A percentile compares a stretch with the other conserved stretches of the same genome.
These are phyloP conservation scores for Ibycter americanus DNA, from an alignment of 2,797 vertebrate species.

Conservation along the genomic window DNA sequence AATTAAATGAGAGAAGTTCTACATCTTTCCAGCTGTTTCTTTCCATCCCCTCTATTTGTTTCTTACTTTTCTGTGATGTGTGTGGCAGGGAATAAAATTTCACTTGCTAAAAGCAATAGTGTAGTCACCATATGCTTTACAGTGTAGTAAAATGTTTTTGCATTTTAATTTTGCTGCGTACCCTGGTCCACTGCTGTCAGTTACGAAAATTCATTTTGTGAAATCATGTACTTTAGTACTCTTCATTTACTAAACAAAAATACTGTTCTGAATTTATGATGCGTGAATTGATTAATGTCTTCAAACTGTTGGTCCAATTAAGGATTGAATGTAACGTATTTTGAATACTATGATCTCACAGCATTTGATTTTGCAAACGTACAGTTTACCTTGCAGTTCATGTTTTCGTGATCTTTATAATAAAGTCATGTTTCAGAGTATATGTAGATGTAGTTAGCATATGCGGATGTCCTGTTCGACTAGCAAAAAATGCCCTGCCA, in stretches of 20 bases:
- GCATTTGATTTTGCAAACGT: neutral
- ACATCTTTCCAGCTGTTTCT: neutral
- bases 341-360: neutral
- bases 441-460: neutral
- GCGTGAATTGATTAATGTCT: neutral
- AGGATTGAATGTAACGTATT: neutral
- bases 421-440: neutral
- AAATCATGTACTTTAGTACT: neutral
- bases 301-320: neutral
- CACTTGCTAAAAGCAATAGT: neutral
- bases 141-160: neutral
- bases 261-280: neutral
- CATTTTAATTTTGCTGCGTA: neutral
- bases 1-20: conserved; percentile 6
- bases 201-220: neutral
- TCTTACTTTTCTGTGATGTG: neutral
- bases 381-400: neutral
- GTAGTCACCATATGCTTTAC: neutral
- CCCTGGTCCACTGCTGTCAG: neutral
- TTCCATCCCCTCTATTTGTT: neutral
- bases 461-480: neutral
- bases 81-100: neutral
- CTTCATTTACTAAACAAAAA: neutral
- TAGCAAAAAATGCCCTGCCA: neutral
- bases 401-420: neutral